These are phyloP conservation scores for Plotosus lineatus DNA, from an alignment of 2,113 vertebrate species.

Conservation along the genomic window DNA sequence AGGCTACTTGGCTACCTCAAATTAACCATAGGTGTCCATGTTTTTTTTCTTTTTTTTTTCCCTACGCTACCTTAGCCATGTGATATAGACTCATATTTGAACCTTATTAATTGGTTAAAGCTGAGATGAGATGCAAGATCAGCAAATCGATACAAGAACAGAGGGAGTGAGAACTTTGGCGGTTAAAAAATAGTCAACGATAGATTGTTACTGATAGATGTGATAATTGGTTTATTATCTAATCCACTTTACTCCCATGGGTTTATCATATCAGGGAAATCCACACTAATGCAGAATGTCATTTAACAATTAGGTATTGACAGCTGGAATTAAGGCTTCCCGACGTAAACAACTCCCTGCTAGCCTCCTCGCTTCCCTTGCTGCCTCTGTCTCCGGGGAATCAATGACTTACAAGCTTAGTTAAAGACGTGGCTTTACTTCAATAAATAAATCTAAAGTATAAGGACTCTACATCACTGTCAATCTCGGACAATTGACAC, in stretches of 20 bases:
- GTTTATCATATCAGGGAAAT: conserved; percentile 24
- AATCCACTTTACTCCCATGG: conserved; percentile 3
- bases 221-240: neutral
- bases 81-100: neutral
- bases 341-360: conserved; percentile 41
- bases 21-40: too few relatives aligned
- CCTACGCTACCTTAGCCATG: too few relatives aligned
- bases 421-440: conserved; percentile 29
- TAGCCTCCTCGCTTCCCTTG: neutral
- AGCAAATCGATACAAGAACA: neutral
- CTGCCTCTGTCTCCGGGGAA: conserved; percentile 17
- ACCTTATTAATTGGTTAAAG: neutral
- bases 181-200: neutral
- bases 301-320: conserved; percentile 36
- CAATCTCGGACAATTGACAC: conserved; percentile 22
- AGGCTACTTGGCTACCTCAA: too few relatives aligned
- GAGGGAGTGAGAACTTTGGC: neutral
- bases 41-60: too few relatives aligned
- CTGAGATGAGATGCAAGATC: neutral
- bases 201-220: neutral
- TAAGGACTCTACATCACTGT: conserved; percentile 42
- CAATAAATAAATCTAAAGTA: conserved; percentile 49
- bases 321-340: conserved; percentile 58
- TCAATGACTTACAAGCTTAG: conserved; percentile 44
- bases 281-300: conserved; percentile 25